Base-by-base conservation (phyloP, 1,140 invertebrate genomes). In the Papilio glaucus region DNA sequence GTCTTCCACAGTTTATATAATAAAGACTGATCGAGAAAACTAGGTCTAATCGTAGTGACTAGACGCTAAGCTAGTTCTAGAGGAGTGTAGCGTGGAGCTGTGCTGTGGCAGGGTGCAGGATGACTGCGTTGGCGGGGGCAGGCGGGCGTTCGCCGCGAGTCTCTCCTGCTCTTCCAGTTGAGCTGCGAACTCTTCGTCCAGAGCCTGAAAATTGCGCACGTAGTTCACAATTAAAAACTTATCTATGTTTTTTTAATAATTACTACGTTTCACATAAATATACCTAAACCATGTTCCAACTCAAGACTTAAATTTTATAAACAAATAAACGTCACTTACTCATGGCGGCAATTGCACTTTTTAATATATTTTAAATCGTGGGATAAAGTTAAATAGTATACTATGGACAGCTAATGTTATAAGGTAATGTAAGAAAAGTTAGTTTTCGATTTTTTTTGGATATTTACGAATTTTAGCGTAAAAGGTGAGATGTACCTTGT, bases 121-220 rank as follows among this genome's bases (percentile, higher is more conserved):
- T 10, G 62, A 65, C 18, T 68, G 65, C 0, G 87, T 74, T 38
- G 85, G 83, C 9, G 87, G 78, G 12, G 86, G 85, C 1, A 87
- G 80, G 18, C 88, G 76, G 9, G 85, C 82, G 71, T 85, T 88
- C 0, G 87, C 90, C 62, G 90, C 85, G 33, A 89, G 78, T 61
- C 89, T 84, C 67, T 96, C 95, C 80, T 96, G 96, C 77, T 96
- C 95, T 70, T 95, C 95, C 42, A 95, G 82, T 81, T 96, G 95
- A 21, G 91, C 86, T 37, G 93, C 87, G 85, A 96, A 96, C 77
- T 96, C 95, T 75, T 96, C 95, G 82, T 96, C 96, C 74, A 96
- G 84, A 79, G 93, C 94, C 95, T 96, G 84, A 62, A 62, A 69
- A 53, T 18, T 45, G 15, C 12, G 21, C 12, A 24, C 12, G 4